A percentile compares a stretch with the other conserved stretches of the same genome.
Conservation (phyloP, 2,113 vertebrate genomes). For the Cryptoleucopteryx plumbea region DNA sequence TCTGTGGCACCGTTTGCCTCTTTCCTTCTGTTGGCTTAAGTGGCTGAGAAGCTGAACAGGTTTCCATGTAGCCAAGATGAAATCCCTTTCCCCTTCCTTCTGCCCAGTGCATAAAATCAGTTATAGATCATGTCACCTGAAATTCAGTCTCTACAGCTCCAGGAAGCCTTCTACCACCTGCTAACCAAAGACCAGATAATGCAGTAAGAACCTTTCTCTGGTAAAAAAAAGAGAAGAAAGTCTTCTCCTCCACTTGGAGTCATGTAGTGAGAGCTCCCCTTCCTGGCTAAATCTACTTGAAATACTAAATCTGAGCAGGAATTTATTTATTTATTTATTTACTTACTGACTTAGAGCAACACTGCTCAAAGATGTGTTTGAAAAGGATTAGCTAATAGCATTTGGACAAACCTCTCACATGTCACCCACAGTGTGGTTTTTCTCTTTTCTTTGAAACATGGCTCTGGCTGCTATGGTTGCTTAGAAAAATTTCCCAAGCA, state of each 20-base stretch:
- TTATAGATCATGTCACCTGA: not conserved
- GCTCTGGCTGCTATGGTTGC: not conserved
- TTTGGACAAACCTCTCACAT: not conserved
- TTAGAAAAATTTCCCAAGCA: conserved; percentile 2
- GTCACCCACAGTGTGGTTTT: not conserved
- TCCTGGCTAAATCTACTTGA: not conserved
- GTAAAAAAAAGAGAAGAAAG: not conserved
- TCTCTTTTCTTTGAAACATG: not conserved
- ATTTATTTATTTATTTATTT: not conserved
- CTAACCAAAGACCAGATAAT: not conserved
- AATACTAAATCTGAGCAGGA: not conserved
- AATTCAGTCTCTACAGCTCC: not conserved
- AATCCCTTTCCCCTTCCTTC: not conserved
- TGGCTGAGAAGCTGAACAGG: not conserved
- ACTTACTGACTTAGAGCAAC: not conserved
- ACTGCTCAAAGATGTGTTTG: not conserved
- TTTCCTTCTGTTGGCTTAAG: not conserved
- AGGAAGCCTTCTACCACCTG: not conserved
- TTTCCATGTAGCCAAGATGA: not conserved
- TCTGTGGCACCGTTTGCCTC: not conserved
- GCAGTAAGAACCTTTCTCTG: not conserved
- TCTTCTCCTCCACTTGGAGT: not conserved
- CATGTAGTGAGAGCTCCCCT: conserved; percentile 20
- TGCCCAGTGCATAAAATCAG: not conserved
- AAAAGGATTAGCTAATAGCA: not conserved